Evolutionary conservation across 1,140 invertebrate species (phyloP), one percentile per base, ranked within the genome.

Genomic region (Pseudomyrmex pallidus): DNA sequence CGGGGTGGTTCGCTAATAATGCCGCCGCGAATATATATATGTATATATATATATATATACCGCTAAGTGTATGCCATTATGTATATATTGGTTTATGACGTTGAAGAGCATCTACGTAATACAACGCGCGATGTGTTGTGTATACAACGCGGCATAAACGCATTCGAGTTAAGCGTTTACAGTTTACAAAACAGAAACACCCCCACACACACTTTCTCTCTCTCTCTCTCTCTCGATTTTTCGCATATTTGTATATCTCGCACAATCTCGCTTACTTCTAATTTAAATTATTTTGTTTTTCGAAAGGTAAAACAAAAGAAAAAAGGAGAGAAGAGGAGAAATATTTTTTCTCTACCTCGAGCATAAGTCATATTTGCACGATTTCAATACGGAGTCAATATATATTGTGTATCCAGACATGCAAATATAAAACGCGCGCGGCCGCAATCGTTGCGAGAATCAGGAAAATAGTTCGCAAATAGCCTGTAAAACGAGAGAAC

Each of bases 1-100:
- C 70, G 17, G 74, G 5, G 12, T 44, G 68, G 20, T 50, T 70
- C 80, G 84, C 20, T 80, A 80, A 73, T 84, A 84, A 83, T 70
- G 22, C n/a, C 22, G 44, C 57, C 73, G 66, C 52, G 73, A 74
- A 85, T 48, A 62, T 25, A 25, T 25, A 25, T 25, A 25, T 22
- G 1, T 22, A 22, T 7, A 35, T 35, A 35, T 35, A 35, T 35
- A 35, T 35, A 35, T 35, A 35, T 35, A 35, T 59, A 61, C 48
- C 50, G 66, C 50, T 84, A 84, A 84, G 57, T 84, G 48, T 59
- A 5, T n/a, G 20, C 22, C 17, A 22, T 72, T 84, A 66, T 68
- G 54, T 74, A 67, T 57, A 54, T 56, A 67, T 77, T 74, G 63
- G 22, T 63, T 63, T 63, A 35, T 35, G 17, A 74, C 52, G 62